Evolutionary conservation across 1,140 invertebrate genomes (phyloP).

Genomic region (Glossosoma conforme): DNA sequence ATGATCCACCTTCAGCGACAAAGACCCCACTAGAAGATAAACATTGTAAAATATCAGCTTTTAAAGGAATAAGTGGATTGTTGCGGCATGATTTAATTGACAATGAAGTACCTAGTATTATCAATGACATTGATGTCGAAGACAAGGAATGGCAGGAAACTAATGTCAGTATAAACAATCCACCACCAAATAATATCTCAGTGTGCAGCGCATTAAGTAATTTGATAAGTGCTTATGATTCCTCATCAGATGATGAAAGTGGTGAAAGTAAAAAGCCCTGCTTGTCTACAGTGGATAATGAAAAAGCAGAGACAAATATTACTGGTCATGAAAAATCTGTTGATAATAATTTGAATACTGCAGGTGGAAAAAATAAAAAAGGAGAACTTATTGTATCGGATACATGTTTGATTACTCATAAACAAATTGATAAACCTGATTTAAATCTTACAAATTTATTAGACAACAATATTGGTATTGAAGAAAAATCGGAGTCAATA

Average conservation of each 20-base stretch:
- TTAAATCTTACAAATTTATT: slow-evolving; percentile 7
- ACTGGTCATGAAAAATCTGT: slow-evolving; percentile 15
- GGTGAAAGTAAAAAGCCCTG: slow-evolving; percentile 3
- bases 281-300: slow-evolving; percentile 12
- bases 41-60: slow-evolving; percentile 40
- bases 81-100: slow-evolving; percentile 19
- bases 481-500: slow-evolving; percentile 11
- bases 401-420: background rate
- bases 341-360: slow-evolving; percentile 10
- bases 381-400: slow-evolving; percentile 1
- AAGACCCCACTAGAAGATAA: slow-evolving; percentile 35
- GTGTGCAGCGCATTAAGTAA: slow-evolving; percentile 49
- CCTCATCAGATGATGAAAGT: slow-evolving; percentile 45
- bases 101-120: slow-evolving; percentile 2
- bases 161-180: slow-evolving; percentile 13
- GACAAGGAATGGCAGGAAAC: slow-evolving; percentile 36
- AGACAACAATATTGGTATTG: slow-evolving; percentile 23
- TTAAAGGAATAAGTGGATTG: slow-evolving; percentile 38
- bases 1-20: slow-evolving; percentile 30
- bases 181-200: slow-evolving; percentile 26
- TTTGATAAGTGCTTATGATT: slow-evolving; percentile 51
- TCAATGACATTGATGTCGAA: slow-evolving; percentile 30
- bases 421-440: background rate
- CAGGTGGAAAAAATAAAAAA: slow-evolving; percentile 21
- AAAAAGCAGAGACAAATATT: slow-evolving; percentile 10